Base-by-base conservation (phyloP, 2,888 invertebrate genomes). In the Dryobotodes eremita region DNA sequence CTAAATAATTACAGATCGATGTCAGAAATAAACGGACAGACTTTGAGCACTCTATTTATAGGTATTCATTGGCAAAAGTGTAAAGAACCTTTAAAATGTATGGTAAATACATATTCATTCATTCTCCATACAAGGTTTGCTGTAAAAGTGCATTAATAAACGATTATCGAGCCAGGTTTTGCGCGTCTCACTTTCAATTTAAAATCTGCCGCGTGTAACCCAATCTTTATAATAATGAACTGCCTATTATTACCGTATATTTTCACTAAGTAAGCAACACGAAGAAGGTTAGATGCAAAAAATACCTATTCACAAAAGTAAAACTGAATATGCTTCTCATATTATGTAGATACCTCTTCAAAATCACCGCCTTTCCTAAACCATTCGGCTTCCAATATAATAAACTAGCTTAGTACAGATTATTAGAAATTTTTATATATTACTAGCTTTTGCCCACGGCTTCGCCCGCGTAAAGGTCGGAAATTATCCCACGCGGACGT, bases 191-290 rank as follows among this genome's bases (percentile, higher is more conserved):
- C 50, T 76, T 78, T 75, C 71, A 84, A 78, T 74, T 74, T 75
- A 36, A 84, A 78, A 57, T 59, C 46, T 46, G 3, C 26, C 17
- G 23, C 53, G 53, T 75, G 77, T 78, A 77, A 73, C 55, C 62
- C 55, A 68, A 77, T 64, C 62, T 75, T 75, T 73, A 66, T 81
- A 74, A 71, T 75, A 72, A 73, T 73, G 61, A 83, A 83, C 42
- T 64, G 64, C 64, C 42, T 64, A 69, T 68, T 82, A 71, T 69
- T 74, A 61, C 42, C 20, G 8, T 66, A 5, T 77, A 31, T 31
- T 65, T 20, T 59, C 17, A 70, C 42, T 20, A 15, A 50, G 10
- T 8, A 80, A 36, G 42, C 17, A n/a, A 26, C 11, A 17, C 20
- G 10, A 4, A 59, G 61, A 71, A 71, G 61, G n/a, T 53, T 4